phyloP scores from a whole-genome alignment of 1,140 invertebrate genomes.

The Oreohelix idahoensis region DNA sequence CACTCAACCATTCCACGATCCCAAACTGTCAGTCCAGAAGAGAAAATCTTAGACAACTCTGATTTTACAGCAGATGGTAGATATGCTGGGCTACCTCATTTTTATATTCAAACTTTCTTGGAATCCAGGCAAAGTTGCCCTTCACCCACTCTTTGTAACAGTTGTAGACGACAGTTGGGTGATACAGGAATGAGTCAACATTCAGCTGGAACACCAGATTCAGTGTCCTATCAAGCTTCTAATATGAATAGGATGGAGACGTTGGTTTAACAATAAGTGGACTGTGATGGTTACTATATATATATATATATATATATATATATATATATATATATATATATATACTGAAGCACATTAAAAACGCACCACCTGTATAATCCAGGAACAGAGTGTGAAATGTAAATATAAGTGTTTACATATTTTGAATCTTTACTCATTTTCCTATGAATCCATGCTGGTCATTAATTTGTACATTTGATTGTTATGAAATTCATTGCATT shows the following conservation, averaged over 20 bases:
- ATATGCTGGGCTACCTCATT: neutral
- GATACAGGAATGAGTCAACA: too few relatives aligned
- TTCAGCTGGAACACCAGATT: neutral
- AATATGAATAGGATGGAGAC: constrained; percentile 30
- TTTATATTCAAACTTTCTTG: neutral
- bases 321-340: too few relatives aligned
- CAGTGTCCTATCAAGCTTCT: neutral
- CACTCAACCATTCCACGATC: constrained; percentile 13
- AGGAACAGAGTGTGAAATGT: too few relatives aligned
- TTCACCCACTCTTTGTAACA: constrained; percentile 1
- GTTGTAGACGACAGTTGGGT: neutral
- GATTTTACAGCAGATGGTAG: neutral
- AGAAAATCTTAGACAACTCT: neutral
- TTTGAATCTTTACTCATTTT: too few relatives aligned
- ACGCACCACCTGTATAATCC: too few relatives aligned
- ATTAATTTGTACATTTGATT: too few relatives aligned
- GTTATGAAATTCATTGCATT: too few relatives aligned
- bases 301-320: too few relatives aligned
- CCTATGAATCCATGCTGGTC: too few relatives aligned
- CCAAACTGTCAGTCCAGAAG: neutral
- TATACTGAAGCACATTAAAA: too few relatives aligned
- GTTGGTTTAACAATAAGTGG: neutral
- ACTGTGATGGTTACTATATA: too few relatives aligned
- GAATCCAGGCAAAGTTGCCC: constrained; percentile 7
- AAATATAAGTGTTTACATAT: too few relatives aligned